phyloP scores from a whole-genome alignment of 2,797 vertebrate genomes.

The Halcyon leucocephala region DNA sequence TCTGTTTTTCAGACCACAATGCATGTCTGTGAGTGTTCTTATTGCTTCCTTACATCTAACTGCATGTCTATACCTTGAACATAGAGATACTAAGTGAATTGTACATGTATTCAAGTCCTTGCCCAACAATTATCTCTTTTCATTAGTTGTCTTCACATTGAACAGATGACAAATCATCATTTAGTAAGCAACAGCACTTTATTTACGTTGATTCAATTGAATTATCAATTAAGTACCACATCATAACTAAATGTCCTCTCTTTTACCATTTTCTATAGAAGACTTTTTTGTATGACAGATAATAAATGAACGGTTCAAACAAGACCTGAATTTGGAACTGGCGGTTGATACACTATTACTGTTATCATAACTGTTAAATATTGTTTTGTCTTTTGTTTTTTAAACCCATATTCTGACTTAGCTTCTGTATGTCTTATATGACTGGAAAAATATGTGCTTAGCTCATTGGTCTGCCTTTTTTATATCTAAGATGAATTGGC shows the following conservation, averaged over 20 bases:
- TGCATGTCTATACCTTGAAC: neutral
- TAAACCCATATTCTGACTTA: neutral
- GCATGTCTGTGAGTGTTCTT: neutral
- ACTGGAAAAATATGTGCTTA: neutral
- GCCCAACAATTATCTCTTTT: neutral
- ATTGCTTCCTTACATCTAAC: neutral
- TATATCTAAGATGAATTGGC: neutral
- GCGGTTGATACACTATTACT: neutral
- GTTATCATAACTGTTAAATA: neutral
- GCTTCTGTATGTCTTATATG: neutral
- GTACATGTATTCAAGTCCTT: neutral
- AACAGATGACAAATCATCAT: neutral
- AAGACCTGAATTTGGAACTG: neutral
- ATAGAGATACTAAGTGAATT: neutral
- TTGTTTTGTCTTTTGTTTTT: neutral
- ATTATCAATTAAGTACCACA: neutral
- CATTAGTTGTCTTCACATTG: neutral
- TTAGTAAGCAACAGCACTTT: neutral
- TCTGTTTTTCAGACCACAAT: neutral
- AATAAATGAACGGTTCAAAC: neutral
- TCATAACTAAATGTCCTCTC: neutral
- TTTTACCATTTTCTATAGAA: neutral
- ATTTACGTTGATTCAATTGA: neutral
- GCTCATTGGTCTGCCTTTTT: neutral
- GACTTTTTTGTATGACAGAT: neutral